Evolutionary conservation across 2,888 invertebrate species (phyloP).

Genomic region (Antheraea assamensis): DNA sequence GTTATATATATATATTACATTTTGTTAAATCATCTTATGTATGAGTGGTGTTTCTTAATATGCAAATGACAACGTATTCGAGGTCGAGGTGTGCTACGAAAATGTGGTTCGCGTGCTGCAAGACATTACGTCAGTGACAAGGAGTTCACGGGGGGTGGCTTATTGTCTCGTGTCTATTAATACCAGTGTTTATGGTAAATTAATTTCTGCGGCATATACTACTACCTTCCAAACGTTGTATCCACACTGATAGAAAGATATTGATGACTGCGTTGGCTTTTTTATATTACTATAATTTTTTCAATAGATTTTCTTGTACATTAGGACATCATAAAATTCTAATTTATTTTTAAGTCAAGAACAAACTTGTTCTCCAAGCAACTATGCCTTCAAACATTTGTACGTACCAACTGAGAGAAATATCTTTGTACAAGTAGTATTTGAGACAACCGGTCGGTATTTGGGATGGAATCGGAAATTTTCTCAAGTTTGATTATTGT

Average conservation of each 20-base stretch:
- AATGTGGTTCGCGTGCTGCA: constrained; percentile 66
- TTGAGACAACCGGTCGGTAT: constrained; percentile 20
- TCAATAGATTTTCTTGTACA: not conserved
- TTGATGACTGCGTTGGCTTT: not conserved
- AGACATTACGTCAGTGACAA: constrained; percentile 69
- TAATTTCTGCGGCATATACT: constrained; percentile 20
- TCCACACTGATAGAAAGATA: not conserved
- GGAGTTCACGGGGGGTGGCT: constrained; percentile 66
- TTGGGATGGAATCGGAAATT: constrained; percentile 56
- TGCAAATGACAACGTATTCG: constrained; percentile 62
- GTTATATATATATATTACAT: not conserved
- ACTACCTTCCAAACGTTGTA: not conserved
- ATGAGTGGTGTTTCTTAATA: constrained; percentile 53
- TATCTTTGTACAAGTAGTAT: no score
- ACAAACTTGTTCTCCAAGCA: not conserved
- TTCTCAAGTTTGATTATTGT: constrained; percentile 73
- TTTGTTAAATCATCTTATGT: constrained; percentile 26
- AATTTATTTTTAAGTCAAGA: not conserved
- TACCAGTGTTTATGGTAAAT: constrained; percentile 61
- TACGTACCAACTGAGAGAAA: not conserved
- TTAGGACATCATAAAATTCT: not conserved
- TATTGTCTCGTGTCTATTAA: constrained; percentile 79
- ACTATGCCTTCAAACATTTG: not conserved
- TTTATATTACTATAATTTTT: not conserved
- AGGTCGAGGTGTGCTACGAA: constrained; percentile 60